Conservation (phyloP, 1,140 invertebrate species). For the Portunus trituberculatus region DNA sequence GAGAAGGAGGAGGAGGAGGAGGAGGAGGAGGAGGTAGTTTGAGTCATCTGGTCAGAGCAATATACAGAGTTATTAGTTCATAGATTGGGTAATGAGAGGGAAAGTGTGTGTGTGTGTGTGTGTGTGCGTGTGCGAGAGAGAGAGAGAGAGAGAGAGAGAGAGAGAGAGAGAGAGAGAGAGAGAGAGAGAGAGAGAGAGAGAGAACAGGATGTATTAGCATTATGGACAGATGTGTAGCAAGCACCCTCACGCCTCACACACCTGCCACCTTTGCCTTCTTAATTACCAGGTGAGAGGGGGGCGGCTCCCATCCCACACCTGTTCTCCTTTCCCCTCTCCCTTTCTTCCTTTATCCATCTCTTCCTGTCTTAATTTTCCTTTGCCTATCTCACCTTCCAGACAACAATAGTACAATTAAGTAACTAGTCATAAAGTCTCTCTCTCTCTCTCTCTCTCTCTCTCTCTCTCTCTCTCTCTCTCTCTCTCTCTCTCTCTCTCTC, state of each 20-base stretch:
- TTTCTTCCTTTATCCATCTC: not conserved
- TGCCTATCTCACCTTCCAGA: too few species aligned
- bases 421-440: not conserved
- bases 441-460: conserved; percentile 45
- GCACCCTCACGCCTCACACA: not conserved
- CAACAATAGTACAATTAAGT: not conserved
- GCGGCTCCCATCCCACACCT: not conserved
- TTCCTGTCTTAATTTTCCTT: not conserved
- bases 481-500: conserved; percentile 48
- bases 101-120: conserved; percentile 20
- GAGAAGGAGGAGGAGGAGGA: conserved; percentile 36
- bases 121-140: too few species aligned
- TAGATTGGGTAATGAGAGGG: conserved; percentile 8
- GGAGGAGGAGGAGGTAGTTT: conserved; percentile 34
- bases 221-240: not conserved
- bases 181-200: not conserved
- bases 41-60: not conserved
- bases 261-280: conserved; percentile 7
- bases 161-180: too few species aligned
- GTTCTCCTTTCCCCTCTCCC: not conserved
- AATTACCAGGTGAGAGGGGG: not conserved
- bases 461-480: conserved; percentile 48
- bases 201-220: not conserved
- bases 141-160: too few species aligned
- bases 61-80: not conserved